Base-by-base conservation (phyloP, 2,888 invertebrate genomes). In the Ernsta delagoae region DNA sequence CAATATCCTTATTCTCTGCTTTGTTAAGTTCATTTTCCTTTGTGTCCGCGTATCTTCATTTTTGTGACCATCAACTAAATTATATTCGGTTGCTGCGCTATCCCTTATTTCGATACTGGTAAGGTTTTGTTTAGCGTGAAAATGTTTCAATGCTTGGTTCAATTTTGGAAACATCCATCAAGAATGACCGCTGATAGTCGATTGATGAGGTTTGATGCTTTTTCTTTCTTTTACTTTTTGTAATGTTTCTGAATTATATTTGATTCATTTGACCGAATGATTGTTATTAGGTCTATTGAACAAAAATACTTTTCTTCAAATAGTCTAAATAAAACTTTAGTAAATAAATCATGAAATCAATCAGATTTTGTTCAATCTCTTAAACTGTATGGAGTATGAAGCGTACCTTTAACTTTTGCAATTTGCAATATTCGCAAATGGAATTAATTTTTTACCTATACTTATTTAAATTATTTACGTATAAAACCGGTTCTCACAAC, bases 1-100 rank as follows among this genome's bases (percentile, higher is more conserved):
- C 65, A 11, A 54, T 39, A 53, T 45, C 57, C 45, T 34, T 65
- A 54, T 41, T 39, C 34, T 24, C 41, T n/a, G 12, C 5, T 9
- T 41, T 53, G 34, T 62, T 62, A 39, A 39, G 62, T 53, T 53
- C 62, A 31, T 53, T 63, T 63, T 63, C 39, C 39, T 34, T 16
- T 63, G 48, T 34, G 6, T 12, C 53, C 6, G 24, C 41, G 53
- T 5, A 53, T 39, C 53, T 16, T 16, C 53, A 16, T 62, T 39
- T 12, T 34, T 41, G 24, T 53, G 24, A 24, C 6, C 11, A 24
- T 53, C 24, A 9, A 11, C 53, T 16, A 7, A n/a, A 34, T 63
- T 53, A 16, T 39, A 24, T 36, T 62, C 6, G 11, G 11, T 24
- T n/a, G 9, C 16, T 36, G 36, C 8, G 8, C 8, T 59, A 4